Percentiles rank a stretch among this genome's conserved stretches.
These are phyloP conservation scores for Pteronotus mesoamericanus DNA, from an alignment of 2,797 vertebrate genomes.

Conservation along the genomic window DNA sequence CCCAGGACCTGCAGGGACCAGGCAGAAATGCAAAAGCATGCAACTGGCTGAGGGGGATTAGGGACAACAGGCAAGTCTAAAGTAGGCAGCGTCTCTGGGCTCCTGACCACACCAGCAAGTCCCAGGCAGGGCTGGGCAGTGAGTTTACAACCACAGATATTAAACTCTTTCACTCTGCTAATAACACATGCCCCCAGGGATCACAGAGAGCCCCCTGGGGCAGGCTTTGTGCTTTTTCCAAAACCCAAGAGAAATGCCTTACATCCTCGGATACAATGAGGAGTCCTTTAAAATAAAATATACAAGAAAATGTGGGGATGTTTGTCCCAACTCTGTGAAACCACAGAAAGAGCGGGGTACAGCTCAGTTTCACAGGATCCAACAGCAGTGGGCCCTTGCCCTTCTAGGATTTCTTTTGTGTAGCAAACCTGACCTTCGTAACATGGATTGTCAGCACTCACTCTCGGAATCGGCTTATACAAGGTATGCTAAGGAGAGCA, in stretches of 20 bases:
- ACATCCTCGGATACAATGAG: neutral
- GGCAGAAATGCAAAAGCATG: neutral
- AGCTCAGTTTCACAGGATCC: neutral
- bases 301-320: neutral
- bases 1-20: neutral
- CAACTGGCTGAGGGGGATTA: accelerated
- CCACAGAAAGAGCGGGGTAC: neutral
- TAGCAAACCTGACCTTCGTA: conserved; percentile 19
- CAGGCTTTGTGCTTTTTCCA: neutral
- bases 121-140: neutral
- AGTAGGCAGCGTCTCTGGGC: neutral
- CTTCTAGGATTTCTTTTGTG: neutral
- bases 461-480: conserved; percentile 76
- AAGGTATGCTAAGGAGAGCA: conserved; percentile 71
- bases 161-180: neutral
- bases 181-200: neutral
- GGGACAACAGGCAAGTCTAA: neutral
- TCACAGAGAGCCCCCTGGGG: neutral
- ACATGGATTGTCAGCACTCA: conserved; percentile 15
- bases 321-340: neutral
- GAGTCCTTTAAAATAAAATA: neutral
- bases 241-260: neutral
- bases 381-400: neutral
- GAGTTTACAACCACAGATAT: neutral
- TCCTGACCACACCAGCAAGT: neutral